Conservation (phyloP, 2,113 vertebrate genomes). For the Antidorcas marsupialis region DNA sequence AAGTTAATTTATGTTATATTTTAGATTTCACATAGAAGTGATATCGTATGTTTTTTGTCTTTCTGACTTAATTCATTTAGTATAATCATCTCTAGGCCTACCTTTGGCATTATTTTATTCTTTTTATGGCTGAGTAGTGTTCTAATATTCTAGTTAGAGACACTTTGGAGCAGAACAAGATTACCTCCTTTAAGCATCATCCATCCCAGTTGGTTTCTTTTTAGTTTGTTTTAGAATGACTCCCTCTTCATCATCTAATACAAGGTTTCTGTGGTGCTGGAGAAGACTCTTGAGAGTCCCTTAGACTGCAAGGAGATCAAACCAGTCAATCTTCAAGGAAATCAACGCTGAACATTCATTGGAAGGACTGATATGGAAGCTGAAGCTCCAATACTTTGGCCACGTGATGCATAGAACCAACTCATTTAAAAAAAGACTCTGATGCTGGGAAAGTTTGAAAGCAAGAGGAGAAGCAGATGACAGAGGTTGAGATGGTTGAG, state of each 20-base stretch:
- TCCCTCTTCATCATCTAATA: neutral
- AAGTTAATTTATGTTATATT: neutral
- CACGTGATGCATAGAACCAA: neutral
- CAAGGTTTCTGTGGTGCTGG: neutral
- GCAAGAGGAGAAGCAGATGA: neutral
- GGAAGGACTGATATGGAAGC: neutral
- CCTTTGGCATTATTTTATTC: neutral
- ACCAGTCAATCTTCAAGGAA: neutral
- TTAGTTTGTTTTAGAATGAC: neutral
- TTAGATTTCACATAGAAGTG: neutral
- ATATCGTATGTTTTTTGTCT: neutral
- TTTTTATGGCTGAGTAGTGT: neutral
- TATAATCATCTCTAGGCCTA: neutral
- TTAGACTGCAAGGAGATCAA: neutral
- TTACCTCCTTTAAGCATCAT: neutral
- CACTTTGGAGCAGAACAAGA: neutral
- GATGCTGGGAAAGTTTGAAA: neutral
- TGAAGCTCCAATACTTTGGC: neutral
- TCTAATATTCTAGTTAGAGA: neutral
- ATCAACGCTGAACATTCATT: neutral
- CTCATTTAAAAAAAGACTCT: neutral
- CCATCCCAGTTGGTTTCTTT: neutral
- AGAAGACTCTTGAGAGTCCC: neutral
- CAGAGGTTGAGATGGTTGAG: neutral
- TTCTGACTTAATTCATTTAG: neutral